Evolutionary conservation across 92 coral and sea anemone genomes (phyloP).

Genomic region (Chrysogorgia sp.): DNA sequence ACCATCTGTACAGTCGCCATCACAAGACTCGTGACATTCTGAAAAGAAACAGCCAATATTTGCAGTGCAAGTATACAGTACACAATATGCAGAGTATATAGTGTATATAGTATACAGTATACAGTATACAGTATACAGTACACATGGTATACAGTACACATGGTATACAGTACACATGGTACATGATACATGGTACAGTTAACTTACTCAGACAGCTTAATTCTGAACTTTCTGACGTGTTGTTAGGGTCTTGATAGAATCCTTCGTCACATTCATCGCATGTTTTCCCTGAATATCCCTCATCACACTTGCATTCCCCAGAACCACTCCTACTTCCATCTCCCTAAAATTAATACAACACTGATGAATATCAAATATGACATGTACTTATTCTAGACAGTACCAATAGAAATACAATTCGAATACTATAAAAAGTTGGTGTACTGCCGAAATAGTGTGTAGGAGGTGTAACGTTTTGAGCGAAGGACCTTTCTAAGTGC

Average conservation of each 20-base stretch:
- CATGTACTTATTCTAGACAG: neutral
- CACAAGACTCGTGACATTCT: slow-evolving; percentile 91
- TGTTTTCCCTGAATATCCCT: slow-evolving; percentile 80
- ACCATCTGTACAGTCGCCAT: slow-evolving; percentile 73
- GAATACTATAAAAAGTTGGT: no score
- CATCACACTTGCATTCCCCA: slow-evolving; percentile 87
- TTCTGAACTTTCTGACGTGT: slow-evolving; percentile 73
- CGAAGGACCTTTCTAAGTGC: no score
- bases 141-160: no score
- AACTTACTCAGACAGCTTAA: slow-evolving; percentile 72
- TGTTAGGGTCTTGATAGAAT: slow-evolving; percentile 80
- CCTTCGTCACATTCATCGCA: slow-evolving; percentile 91
- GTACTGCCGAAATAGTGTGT: no score
- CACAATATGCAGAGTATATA: no score
- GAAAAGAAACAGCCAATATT: neutral
- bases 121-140: no score
- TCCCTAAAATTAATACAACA: slow-evolving; percentile 57
- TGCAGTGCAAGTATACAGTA: neutral
- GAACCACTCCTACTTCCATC: slow-evolving; percentile 78
- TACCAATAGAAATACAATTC: no score
- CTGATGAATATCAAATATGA: neutral
- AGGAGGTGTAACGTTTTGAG: no score
- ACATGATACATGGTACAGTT: no score
- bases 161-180: no score
- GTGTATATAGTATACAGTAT: no score